Conservation (phyloP, 2,113 vertebrate genomes). For the Perca schrenkii region DNA sequence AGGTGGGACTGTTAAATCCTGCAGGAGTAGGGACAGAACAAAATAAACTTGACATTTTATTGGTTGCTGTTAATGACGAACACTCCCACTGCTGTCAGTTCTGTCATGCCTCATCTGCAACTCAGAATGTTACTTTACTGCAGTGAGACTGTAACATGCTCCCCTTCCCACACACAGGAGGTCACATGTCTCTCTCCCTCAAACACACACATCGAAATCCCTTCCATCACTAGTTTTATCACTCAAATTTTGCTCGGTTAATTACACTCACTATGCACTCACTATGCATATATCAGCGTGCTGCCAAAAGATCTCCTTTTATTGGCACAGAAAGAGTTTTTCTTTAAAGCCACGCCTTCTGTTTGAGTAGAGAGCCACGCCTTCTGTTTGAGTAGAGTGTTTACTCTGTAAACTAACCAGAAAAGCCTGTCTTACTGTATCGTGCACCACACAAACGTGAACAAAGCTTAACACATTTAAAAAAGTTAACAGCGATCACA, state of each 20-base stretch:
- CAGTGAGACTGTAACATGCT: slow-evolving; percentile 12
- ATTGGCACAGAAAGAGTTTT: background rate
- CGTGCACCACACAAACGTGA: background rate
- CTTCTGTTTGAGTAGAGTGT: background rate
- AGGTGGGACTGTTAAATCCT: background rate
- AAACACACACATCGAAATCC: background rate
- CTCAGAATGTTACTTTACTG: slow-evolving; percentile 62
- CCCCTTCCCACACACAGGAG: slow-evolving; percentile 58
- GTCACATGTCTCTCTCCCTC: no score
- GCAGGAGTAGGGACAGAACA: background rate
- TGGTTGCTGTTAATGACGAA: slow-evolving; percentile 51
- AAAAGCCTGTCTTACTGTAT: background rate
- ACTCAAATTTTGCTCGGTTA: background rate
- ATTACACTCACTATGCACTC: slow-evolving; percentile 23
- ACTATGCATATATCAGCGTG: background rate
- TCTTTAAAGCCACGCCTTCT: slow-evolving; percentile 6
- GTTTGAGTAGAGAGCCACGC: no score
- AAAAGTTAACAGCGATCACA: background rate
- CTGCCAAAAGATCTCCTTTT: slow-evolving; percentile 9
- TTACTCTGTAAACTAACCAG: slow-evolving; percentile 4
- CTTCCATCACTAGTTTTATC: slow-evolving; percentile 19
- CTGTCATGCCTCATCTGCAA: slow-evolving; percentile 61
- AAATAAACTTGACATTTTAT: slow-evolving; percentile 43
- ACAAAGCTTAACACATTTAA: background rate
- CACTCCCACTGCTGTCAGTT: slow-evolving; percentile 53